Percentiles rank a stretch among this genome's conserved stretches.
Evolutionary conservation across 2,888 invertebrate genomes (phyloP).

Genomic region (Oxytorus armatus): DNA sequence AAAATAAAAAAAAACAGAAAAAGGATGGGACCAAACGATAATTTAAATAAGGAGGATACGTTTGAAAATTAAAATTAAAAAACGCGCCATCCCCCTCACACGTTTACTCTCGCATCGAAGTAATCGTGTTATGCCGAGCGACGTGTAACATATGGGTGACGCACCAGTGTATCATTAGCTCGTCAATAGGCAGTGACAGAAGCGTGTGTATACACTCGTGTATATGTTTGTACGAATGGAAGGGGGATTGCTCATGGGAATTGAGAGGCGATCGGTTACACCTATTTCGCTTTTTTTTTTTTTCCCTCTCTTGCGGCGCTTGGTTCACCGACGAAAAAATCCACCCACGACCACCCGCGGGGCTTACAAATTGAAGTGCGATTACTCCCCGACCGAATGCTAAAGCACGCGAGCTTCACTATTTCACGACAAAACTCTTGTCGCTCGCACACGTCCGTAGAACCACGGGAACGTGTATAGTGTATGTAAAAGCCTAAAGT

Average conservation of each 20-base stretch:
- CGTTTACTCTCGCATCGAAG: neutral
- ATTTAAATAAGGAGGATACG: no score
- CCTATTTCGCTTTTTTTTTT: conserved; percentile 25
- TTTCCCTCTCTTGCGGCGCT: conserved; percentile 12
- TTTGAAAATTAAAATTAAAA: conserved; percentile 7
- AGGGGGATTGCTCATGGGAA: conserved; percentile 29
- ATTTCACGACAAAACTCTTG: conserved; percentile 24
- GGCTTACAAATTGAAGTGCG: conserved; percentile 55
- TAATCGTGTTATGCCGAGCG: neutral
- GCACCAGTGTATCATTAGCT: neutral
- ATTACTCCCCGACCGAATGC: conserved; percentile 41
- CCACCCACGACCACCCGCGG: conserved; percentile 44
- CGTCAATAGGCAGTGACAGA: neutral
- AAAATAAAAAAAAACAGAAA: no score
- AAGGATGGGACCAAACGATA: no score
- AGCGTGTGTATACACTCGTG: neutral
- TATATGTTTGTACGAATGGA: neutral
- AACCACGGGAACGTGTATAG: neutral
- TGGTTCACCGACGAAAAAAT: conserved; percentile 29
- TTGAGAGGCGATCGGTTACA: conserved; percentile 47
- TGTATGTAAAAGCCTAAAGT: conserved; percentile 67
- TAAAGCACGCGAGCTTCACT: conserved; percentile 28
- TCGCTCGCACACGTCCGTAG: neutral
- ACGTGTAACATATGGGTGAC: conserved; percentile 38
- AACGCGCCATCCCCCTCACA: conserved; percentile 18